A percentile compares a stretch with the other conserved stretches of the same genome.
phyloP scores from a whole-genome alignment of 2,888 invertebrate species.

The Apamea crenata region DNA sequence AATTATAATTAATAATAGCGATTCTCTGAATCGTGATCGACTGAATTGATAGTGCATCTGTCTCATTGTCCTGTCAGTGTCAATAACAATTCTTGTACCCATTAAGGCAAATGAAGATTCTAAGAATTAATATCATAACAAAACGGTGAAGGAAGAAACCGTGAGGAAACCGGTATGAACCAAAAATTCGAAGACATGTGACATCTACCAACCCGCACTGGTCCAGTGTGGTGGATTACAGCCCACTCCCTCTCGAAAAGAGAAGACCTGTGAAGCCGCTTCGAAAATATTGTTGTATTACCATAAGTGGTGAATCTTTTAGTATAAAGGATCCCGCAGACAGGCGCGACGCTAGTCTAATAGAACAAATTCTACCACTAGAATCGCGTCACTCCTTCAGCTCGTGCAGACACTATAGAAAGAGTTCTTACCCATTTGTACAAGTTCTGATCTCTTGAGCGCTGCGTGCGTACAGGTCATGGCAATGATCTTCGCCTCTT shows the following conservation, averaged over 20 bases:
- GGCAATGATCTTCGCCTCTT: slow-evolving; percentile 99
- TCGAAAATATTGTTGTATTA: background rate
- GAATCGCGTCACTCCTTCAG: background rate
- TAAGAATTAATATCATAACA: slow-evolving; percentile 2
- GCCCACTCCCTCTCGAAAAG: background rate
- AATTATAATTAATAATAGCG: background rate
- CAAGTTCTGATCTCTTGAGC: slow-evolving; percentile 98
- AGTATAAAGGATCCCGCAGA: background rate
- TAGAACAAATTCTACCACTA: background rate
- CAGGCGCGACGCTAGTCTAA: background rate
- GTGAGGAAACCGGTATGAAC: background rate
- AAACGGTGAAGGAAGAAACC: background rate
- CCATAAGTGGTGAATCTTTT: background rate
- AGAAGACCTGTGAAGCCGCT: background rate
- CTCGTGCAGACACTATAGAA: background rate
- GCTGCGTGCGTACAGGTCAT: slow-evolving; percentile 99
- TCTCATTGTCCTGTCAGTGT: slow-evolving; percentile 12
- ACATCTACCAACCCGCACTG: background rate
- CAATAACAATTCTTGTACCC: background rate
- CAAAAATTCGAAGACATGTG: background rate
- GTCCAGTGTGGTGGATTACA: too few relatives aligned
- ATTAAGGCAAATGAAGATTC: slow-evolving; percentile 11
- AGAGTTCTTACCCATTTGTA: slow-evolving; percentile 93
- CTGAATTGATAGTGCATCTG: background rate
- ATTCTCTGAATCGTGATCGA: slow-evolving; percentile 34